Percentiles rank a stretch among this genome's conserved stretches.
Conservation (phyloP, 2,113 vertebrate species). For the Epinephelus moara region DNA sequence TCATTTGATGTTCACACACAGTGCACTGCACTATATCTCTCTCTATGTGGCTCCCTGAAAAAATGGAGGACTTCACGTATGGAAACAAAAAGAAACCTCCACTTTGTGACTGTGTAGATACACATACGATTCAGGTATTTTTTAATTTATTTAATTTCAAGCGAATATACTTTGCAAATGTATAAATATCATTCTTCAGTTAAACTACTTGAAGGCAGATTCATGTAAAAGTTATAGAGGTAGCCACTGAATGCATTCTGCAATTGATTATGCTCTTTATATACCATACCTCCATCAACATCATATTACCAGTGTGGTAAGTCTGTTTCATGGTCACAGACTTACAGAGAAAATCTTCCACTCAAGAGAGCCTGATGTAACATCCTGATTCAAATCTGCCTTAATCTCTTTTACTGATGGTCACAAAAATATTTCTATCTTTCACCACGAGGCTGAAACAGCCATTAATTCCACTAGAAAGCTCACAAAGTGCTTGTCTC, state of each 20-base stretch:
- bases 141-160: neutral
- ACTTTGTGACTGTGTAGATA: constrained; percentile 1
- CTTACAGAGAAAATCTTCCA: constrained; percentile 14
- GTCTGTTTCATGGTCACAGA: constrained; percentile 37
- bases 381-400: constrained; percentile 45
- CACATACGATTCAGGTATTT: neutral
- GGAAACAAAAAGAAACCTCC: constrained; percentile 26
- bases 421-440: constrained; percentile 47
- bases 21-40: constrained; percentile 8
- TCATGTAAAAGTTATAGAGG: neutral
- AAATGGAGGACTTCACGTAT: constrained; percentile 21
- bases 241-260: neutral
- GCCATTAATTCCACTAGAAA: constrained; percentile 14
- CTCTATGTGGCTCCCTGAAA: neutral
- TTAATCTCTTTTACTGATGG: constrained; percentile 47
- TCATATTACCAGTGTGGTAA: constrained; percentile 7
- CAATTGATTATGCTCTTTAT: constrained; percentile 18
- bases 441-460: constrained; percentile 28
- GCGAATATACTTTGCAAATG: neutral
- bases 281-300: constrained; percentile 1
- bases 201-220: neutral
- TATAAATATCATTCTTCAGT: neutral
- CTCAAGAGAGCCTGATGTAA: constrained; percentile 44
- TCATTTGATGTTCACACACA: constrained; percentile 65
- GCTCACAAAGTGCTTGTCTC: constrained; percentile 38